Evolutionary conservation across 2,888 invertebrate species (phyloP).

Genomic region (Argyresthia albistria): DNA sequence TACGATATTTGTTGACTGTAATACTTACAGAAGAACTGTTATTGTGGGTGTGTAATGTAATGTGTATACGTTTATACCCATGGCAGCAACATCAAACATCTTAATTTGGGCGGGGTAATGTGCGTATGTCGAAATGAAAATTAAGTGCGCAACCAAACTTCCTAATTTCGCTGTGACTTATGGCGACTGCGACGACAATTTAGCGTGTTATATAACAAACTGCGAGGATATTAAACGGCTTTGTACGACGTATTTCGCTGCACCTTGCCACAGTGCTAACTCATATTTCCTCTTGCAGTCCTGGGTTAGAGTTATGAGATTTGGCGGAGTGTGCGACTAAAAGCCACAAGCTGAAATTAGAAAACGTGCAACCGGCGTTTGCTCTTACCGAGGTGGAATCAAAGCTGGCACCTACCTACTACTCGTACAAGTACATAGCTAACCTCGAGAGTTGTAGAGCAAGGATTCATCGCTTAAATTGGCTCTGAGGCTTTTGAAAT

Average conservation of each 20-base stretch:
- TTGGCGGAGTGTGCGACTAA: slow-evolving; percentile 27
- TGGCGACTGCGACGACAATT: slow-evolving; percentile 33
- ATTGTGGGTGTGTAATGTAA: background rate
- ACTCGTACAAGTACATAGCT: background rate
- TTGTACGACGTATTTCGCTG: slow-evolving; percentile 21
- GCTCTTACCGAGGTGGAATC: slow-evolving; percentile 7
- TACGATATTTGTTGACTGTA: no score
- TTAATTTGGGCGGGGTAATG: background rate
- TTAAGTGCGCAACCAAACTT: slow-evolving; percentile 36
- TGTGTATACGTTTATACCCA: background rate
- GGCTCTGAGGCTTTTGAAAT: slow-evolving; percentile 1
- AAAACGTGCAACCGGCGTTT: slow-evolving; percentile 35
- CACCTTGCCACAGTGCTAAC: slow-evolving; percentile 22
- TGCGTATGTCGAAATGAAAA: slow-evolving; percentile 35
- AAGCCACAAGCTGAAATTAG: slow-evolving; percentile 41
- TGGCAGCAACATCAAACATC: no score
- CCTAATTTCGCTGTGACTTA: slow-evolving; percentile 41
- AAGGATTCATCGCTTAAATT: slow-evolving; percentile 3
- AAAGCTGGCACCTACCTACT: background rate
- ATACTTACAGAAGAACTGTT: no score
- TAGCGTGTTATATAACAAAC: slow-evolving; percentile 40
- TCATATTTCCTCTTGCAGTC: slow-evolving; percentile 39
- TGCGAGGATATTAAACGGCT: slow-evolving; percentile 41
- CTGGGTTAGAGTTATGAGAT: slow-evolving; percentile 42
- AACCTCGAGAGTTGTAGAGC: background rate